Base-by-base conservation (phyloP, 2,797 vertebrate genomes). In the Zonotrichia albicollis region DNA sequence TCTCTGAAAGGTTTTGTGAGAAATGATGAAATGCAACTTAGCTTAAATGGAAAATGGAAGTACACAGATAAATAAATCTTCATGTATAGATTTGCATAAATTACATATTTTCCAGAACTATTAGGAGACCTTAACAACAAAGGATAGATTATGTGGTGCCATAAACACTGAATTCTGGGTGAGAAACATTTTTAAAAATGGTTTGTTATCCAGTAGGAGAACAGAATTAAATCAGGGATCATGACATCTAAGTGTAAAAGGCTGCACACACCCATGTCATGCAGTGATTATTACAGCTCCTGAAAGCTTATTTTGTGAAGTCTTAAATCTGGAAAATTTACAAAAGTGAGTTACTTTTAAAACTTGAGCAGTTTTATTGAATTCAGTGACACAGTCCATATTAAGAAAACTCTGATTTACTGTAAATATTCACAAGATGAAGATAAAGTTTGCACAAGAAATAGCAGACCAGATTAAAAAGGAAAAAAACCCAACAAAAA, bases 401-500 rank as follows among this genome's bases (percentile, higher is more conserved):
- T 51, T 26, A 53, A 7, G 11, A 73, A 74, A 87, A 84, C 30
- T 72, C 70, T 54, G 7, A 51, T 32, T 62, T 32, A 32, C 42
- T 48, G 4, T 19, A 64, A 77, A 48, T 38, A 45, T 70, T 71
- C 19, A 36, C 15, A 75, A 88, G 16, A 38, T 53, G 4, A 89
- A 66, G 3, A 2, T 72, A 5, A 43, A 29, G 3, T 55, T 70
- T 62, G 25, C 19, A 40, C 5, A 67, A 74, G 25, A 45, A 22
- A 7, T 10, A 71, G 11, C 2, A 19, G 25, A 62, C 9, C 5
- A 16, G 3, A 22, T 23, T 46, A 45, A 58, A 68, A 71, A 50
- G 36, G 16, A n/a, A n/a, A 46, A 46, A 58, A 57, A n/a, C 0
- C 2, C 8, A 29, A 55, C 14, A 55, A 64, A 43, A 17, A 1